phyloP scores from a whole-genome alignment of 1,140 invertebrate genomes.

The Coboldia fuscipes region DNA sequence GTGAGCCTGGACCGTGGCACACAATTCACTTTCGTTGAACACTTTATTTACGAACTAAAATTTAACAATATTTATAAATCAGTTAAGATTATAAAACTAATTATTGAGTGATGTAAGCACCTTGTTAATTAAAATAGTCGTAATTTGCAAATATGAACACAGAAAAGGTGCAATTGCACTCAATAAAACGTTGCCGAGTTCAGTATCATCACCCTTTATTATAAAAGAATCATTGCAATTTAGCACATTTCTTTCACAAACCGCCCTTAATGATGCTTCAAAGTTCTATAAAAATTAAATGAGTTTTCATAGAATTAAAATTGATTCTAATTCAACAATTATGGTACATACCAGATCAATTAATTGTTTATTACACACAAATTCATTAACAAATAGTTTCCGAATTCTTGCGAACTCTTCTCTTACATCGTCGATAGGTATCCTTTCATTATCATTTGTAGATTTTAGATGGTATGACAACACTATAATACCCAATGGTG shows the following conservation, averaged over 20 bases:
- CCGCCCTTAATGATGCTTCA: too few relatives aligned
- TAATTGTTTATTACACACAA: constrained; percentile 13
- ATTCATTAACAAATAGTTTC: constrained; percentile 10
- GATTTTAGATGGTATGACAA: constrained; percentile 16
- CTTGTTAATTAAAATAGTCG: background rate
- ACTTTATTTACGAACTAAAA: constrained; percentile 12
- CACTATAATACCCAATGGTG: constrained; percentile 32
- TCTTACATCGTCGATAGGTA: constrained; percentile 3
- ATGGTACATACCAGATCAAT: constrained; percentile 19
- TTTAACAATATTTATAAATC: constrained; percentile 2
- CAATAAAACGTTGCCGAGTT: background rate
- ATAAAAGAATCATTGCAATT: too few relatives aligned
- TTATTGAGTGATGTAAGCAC: background rate
- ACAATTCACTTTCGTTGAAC: constrained; percentile 23
- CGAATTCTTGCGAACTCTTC: constrained; percentile 2
- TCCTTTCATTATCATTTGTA: constrained; percentile 4
- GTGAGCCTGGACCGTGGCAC: constrained; percentile 24
- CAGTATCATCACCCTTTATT: too few relatives aligned
- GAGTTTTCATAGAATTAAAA: too few relatives aligned
- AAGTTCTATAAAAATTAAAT: too few relatives aligned
- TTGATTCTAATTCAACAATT: too few relatives aligned
- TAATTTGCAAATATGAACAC: constrained; percentile 1
- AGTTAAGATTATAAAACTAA: constrained; percentile 10
- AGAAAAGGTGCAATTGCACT: background rate
- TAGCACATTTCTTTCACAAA: too few relatives aligned